A percentile compares a stretch with the other conserved stretches of the same genome.
Conservation (phyloP, 1,140 invertebrate genomes). For the Procambarus clarkii region DNA sequence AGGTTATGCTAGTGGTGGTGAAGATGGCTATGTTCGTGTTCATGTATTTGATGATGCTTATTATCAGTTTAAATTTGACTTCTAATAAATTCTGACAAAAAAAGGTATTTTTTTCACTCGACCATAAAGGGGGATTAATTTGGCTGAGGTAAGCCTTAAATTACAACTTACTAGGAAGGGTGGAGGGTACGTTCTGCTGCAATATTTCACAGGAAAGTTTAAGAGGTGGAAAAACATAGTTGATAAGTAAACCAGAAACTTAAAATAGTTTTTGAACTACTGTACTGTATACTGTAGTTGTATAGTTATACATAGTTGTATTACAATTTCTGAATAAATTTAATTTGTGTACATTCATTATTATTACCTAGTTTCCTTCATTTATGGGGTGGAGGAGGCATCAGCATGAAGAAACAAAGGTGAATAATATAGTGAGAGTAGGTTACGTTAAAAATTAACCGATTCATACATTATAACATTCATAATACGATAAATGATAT, state of each 20-base stretch:
- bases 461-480: too few species aligned
- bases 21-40: slow-evolving; percentile 98
- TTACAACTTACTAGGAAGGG: not conserved
- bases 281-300: not conserved
- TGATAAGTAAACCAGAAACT: too few species aligned
- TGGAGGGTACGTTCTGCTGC: not conserved
- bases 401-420: too few species aligned
- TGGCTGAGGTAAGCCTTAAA: not conserved
- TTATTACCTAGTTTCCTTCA: too few species aligned
- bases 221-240: not conserved
- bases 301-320: slow-evolving; percentile 27
- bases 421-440: too few species aligned
- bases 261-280: not conserved
- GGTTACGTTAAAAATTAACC: too few species aligned
- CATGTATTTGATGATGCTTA: slow-evolving; percentile 98
- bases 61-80: slow-evolving; percentile 98
- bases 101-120: not conserved
- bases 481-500: too few species aligned
- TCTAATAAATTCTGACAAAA: slow-evolving; percentile 76
- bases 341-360: slow-evolving; percentile 11
- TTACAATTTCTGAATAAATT: slow-evolving; percentile 51
- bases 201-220: not conserved
- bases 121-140: too few species aligned
- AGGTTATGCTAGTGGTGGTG: slow-evolving; percentile 96
- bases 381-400: too few species aligned